Evolutionary conservation across 2,113 vertebrate species (phyloP), one percentile per base, ranked within the genome.

Genomic region (Sinocyclocheilus grahami): DNA sequence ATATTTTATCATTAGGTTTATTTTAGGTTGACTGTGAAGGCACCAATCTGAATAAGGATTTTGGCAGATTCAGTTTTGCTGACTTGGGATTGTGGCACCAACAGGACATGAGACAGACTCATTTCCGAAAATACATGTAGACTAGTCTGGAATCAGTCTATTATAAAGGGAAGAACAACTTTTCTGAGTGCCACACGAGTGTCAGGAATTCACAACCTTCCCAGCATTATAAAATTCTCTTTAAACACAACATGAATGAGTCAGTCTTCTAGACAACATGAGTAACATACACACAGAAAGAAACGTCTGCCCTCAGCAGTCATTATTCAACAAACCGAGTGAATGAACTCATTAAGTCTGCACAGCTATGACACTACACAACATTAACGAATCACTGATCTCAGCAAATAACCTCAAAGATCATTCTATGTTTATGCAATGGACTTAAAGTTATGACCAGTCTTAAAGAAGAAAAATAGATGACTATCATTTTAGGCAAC

Each of bases 201-300:
- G 71, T 75, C 39, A 51, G 42, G 9, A 51, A 75, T 46, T 46
- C 18, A 11, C 69, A 22, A 8, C 63, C 63, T 27, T 30, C 30
- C 24, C 63, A 16, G 63, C n/a, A 14, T 14, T 48, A 48, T 14
- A 48, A 48, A 81, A 65, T 18, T 24, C 14, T 48, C n/a, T 24
- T 9, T 37, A 80, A 62, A 62, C 5, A 2, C 30, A 62, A 30
- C 3, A 20, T 53, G 78, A 79, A 78, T 62, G 78, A 62, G 55
- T 63, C 12, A 80, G 30, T 13, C 22, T 62, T 24, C 55, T 7
- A 62, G 5, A 63, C 12, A 24, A 0, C 8, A 27, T 42, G 22
- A 65, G n/a, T 20, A 85, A 86, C 24, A 67, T 3, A 62, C 74
- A 78, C 58, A 78, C 60, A 51, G 72, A 48, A 48, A 42, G 20